Evolutionary conservation across 2,113 vertebrate species (phyloP).

Genomic region (Corydoras maculifer): DNA sequence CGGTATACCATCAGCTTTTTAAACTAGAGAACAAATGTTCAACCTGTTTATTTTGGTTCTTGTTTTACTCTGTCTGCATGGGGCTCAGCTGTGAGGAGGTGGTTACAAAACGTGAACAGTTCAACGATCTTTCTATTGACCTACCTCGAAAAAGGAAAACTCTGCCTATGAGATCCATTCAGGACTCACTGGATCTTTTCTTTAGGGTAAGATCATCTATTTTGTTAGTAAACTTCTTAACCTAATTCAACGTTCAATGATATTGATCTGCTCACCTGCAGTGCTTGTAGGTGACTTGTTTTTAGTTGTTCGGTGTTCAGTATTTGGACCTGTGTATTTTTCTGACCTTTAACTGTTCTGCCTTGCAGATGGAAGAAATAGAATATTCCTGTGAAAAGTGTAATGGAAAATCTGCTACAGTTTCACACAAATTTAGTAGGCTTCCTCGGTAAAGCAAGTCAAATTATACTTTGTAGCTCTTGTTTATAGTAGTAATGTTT

Average conservation of each 20-base stretch:
- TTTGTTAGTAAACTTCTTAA: not conserved
- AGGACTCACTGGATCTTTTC: slow-evolving; percentile 96
- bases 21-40: too few species aligned
- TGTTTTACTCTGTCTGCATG: not conserved
- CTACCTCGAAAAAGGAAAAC: slow-evolving; percentile 88
- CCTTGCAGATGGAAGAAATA: slow-evolving; percentile 83
- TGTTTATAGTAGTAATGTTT: too few species aligned
- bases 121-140: slow-evolving; percentile 96
- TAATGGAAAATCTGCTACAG: slow-evolving; percentile 83
- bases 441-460: slow-evolving; percentile 76
- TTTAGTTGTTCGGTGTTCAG: too few species aligned
- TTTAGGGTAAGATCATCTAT: slow-evolving; percentile 73
- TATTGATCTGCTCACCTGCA: too few species aligned
- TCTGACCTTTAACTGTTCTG: slow-evolving; percentile 11
- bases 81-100: slow-evolving; percentile 82
- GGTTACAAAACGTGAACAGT: slow-evolving; percentile 90
- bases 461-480: too few species aligned
- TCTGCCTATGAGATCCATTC: slow-evolving; percentile 83
- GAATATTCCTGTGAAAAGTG: slow-evolving; percentile 98
- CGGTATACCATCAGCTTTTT: not conserved
- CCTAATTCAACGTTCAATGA: too few species aligned
- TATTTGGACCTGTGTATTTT: too few species aligned
- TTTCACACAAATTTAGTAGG: slow-evolving; percentile 93
- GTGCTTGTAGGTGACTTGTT: too few species aligned
- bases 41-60: not conserved